Percentiles rank a stretch among this genome's conserved stretches.
Evolutionary conservation across 2,888 invertebrate species (phyloP).

Genomic region (Apotomis turbidana): DNA sequence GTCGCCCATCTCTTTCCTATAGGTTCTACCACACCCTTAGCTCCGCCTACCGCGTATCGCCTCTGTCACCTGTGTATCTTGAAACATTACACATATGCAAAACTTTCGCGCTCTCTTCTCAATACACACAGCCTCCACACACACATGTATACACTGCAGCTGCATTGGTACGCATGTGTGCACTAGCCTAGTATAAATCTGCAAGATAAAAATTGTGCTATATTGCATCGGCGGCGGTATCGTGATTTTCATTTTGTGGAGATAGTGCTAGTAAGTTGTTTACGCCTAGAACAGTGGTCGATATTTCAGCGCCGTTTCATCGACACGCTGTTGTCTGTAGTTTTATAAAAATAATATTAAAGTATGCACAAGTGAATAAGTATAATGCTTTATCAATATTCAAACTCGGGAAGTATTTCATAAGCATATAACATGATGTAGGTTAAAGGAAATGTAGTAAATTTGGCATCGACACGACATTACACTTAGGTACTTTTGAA

Average conservation of each 20-base stretch:
- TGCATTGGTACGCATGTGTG: slow-evolving; percentile 54
- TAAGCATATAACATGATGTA: no score
- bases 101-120: slow-evolving; percentile 79
- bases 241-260: slow-evolving; percentile 67
- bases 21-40: slow-evolving; percentile 78
- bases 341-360: neutral
- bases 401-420: no score
- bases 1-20: slow-evolving; percentile 83
- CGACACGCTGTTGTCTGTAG: slow-evolving; percentile 54
- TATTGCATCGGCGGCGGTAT: slow-evolving; percentile 67
- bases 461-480: no score
- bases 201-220: slow-evolving; percentile 82
- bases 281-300: slow-evolving; percentile 81
- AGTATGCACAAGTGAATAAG: neutral
- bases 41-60: slow-evolving; percentile 80
- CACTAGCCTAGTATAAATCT: slow-evolving; percentile 71
- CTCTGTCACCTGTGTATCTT: slow-evolving; percentile 83
- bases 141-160: slow-evolving; percentile 50
- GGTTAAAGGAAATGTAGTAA: no score
- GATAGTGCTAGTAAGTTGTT: slow-evolving; percentile 79
- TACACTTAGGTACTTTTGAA: no score
- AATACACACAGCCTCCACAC: slow-evolving; percentile 58
- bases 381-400: no score
- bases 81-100: slow-evolving; percentile 84
- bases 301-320: slow-evolving; percentile 75